Base-by-base conservation (phyloP, 2,888 invertebrate species). In the Achlya flavicornis region DNA sequence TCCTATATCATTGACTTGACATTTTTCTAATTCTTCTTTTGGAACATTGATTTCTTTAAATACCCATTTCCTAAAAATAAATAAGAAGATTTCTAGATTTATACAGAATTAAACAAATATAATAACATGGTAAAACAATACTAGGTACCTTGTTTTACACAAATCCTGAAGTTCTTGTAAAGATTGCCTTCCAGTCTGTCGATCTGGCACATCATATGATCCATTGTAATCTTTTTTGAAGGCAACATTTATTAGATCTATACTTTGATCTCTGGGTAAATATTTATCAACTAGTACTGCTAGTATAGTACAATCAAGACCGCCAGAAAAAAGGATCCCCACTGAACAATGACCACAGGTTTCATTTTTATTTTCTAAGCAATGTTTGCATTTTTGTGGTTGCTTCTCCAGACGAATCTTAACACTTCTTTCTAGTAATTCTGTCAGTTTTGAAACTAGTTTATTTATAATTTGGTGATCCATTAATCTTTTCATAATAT, bases 191-290 rank as follows among this genome's bases (percentile, higher is more conserved):
- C 98, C 97, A 59, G 98, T 98, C 75, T 95, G 81, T 83, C 99
- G 95, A 87, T 99, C 99, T 26, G 99, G 98, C 14, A 97, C 97
- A 73, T 96, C 89, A 89, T 94, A 97, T 62, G 90, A 75, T n/a
- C 72, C 76, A 57, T 74, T 80, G 48, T 76, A 69, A 69, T 84
- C 83, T 81, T 93, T 95, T 80, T 95, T 96, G 92, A 99, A 99
- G 19, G 99, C 97, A n/a, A 99, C 98, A 94, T 99, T 99, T 43
- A 99, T 94, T 26, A 99, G 95, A 86, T 99, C 99, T 76, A 99
- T 98, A 32, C 96, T 94, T 80, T 97, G 96, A 62, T 93, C 80
- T 66, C 79, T 77, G 0, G 95, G 90, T 19, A 97, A 89, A 88
- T 94, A 96, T 91, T 95, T 95, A 83, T 98, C 95, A 8, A 97